A percentile compares a stretch with the other conserved stretches of the same genome.
Conservation (phyloP, 1,140 invertebrate genomes). For the Nylanderia fulva region DNA sequence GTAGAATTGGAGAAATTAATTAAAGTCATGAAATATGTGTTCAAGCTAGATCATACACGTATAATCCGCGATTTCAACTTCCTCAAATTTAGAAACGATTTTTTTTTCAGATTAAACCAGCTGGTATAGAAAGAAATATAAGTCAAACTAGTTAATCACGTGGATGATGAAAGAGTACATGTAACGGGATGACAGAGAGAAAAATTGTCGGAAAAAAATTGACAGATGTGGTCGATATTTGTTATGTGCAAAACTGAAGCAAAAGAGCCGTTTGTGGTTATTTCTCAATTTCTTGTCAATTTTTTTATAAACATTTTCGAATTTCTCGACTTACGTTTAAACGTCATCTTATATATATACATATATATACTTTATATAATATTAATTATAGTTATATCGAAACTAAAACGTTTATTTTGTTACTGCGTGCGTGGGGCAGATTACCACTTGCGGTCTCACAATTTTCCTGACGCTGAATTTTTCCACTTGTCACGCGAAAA, state of each 20-base stretch:
- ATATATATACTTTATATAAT: too few species aligned
- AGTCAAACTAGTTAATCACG: conserved; percentile 19
- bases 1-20: not conserved
- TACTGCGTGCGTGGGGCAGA: not conserved
- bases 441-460: too few species aligned
- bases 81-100: not conserved
- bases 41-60: not conserved
- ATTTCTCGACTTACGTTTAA: not conserved
- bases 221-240: conserved; percentile 9
- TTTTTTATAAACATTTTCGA: conserved; percentile 7
- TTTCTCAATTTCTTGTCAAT: conserved; percentile 20
- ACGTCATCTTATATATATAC: not conserved
- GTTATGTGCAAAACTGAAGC: conserved; percentile 3
- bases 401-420: conserved; percentile 41
- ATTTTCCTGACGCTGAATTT: conserved; percentile 10
- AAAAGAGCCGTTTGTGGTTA: not conserved
- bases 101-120: not conserved
- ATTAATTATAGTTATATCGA: conserved; percentile 15
- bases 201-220: conserved; percentile 36
- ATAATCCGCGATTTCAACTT: not conserved
- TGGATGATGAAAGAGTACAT: too few species aligned
- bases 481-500: not conserved
- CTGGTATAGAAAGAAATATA: not conserved
- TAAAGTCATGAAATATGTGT: not conserved
- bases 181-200: not conserved